Conservation (phyloP, 2,888 invertebrate genomes). For the Candidula unifasciata region DNA sequence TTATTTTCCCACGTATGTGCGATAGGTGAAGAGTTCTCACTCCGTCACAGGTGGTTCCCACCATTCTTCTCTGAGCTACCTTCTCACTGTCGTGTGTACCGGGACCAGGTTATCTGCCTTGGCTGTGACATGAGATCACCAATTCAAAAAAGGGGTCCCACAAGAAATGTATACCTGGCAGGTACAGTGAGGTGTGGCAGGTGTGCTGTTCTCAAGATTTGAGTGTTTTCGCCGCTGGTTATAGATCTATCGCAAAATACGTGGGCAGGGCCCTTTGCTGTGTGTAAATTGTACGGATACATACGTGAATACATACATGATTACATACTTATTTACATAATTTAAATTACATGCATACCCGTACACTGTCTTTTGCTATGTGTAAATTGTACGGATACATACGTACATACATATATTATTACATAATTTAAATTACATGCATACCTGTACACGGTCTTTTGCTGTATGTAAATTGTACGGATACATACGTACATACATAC, state of each 20-base stretch:
- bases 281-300: too few species aligned
- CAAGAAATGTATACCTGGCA: background rate
- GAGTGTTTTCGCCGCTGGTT: background rate
- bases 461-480: too few species aligned
- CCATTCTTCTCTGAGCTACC: background rate
- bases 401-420: too few species aligned
- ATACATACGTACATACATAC: too few species aligned
- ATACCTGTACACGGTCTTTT: background rate
- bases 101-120: constrained; percentile 1
- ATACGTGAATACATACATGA: too few species aligned
- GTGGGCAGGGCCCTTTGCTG: too few species aligned
- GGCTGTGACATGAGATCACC: constrained; percentile 22
- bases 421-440: too few species aligned
- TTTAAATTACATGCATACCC: too few species aligned
- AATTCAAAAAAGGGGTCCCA: constrained; percentile 17
- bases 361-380: too few species aligned
- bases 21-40: background rate
- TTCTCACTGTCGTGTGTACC: background rate
- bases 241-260: background rate
- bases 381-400: too few species aligned
- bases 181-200: constrained; percentile 16
- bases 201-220: constrained; percentile 21
- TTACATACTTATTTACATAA: too few species aligned
- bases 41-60: background rate
- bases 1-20: background rate